These are phyloP conservation scores for Ceyx cyanopectus DNA, from an alignment of 2,113 vertebrate genomes.

Conservation along the genomic window DNA sequence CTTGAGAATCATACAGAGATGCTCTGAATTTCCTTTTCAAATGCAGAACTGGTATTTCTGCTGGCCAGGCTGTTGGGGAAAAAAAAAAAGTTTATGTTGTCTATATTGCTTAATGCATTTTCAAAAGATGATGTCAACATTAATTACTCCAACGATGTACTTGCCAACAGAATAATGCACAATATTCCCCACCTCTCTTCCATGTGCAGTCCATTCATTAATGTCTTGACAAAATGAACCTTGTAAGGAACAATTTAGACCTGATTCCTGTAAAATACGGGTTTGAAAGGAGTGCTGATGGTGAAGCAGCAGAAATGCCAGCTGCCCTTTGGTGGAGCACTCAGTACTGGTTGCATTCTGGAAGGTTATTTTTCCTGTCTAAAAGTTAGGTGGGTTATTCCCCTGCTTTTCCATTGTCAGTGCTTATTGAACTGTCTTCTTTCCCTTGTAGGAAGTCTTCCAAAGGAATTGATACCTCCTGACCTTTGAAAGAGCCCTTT, in stretches of 20 bases:
- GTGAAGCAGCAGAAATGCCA: neutral
- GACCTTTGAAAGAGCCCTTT: neutral
- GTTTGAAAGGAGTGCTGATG: neutral
- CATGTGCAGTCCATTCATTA: neutral
- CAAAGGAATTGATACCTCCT: neutral
- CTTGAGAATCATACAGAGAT: neutral
- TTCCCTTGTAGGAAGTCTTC: neutral
- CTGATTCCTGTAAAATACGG: slow-evolving; percentile 22
- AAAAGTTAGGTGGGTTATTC: neutral
- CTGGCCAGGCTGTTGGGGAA: neutral
- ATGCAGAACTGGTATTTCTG: neutral
- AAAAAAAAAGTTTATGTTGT: slow-evolving; percentile 47
- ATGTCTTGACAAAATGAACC: slow-evolving; percentile 48
- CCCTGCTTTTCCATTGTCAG: neutral
- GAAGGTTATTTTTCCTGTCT: neutral
- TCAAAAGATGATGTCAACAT: slow-evolving; percentile 52
- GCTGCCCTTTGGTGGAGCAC: neutral
- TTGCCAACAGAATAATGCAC: slow-evolving; percentile 52
- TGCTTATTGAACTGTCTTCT: neutral
- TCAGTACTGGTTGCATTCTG: neutral
- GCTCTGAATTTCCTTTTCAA: neutral
- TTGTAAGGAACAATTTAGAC: slow-evolving; percentile 19
- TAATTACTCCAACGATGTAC: slow-evolving; percentile 55
- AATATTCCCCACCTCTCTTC: neutral
- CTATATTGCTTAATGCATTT: slow-evolving; percentile 69